A percentile compares a stretch with the other conserved stretches of the same genome.
Evolutionary conservation across 2,888 invertebrate genomes (phyloP).

Genomic region (Cyclophora punctaria): DNA sequence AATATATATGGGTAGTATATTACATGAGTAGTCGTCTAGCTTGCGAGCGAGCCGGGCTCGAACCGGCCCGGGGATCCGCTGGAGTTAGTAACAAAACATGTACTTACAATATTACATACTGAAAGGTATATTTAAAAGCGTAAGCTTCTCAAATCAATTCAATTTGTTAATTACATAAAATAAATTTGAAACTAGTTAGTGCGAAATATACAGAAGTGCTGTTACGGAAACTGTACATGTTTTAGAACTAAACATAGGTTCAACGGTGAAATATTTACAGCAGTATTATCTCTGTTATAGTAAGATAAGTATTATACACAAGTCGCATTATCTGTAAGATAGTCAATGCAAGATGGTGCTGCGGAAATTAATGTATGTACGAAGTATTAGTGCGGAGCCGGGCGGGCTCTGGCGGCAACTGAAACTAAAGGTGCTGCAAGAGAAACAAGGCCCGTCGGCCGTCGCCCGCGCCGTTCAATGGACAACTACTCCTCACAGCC

Average conservation of each 20-base stretch:
- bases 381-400: slow-evolving; percentile 70
- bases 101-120: slow-evolving; percentile 64
- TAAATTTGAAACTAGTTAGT: slow-evolving; percentile 72
- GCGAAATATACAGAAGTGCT: slow-evolving; percentile 76
- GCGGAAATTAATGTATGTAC: slow-evolving; percentile 71
- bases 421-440: slow-evolving; percentile 83
- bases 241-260: slow-evolving; percentile 76
- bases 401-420: slow-evolving; percentile 78
- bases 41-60: slow-evolving; percentile 42
- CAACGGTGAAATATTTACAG: slow-evolving; percentile 75
- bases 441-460: slow-evolving; percentile 76
- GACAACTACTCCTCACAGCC: slow-evolving; percentile 74
- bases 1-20: slow-evolving; percentile 34
- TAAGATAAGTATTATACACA: slow-evolving; percentile 67
- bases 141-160: slow-evolving; percentile 72
- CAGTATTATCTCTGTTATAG: slow-evolving; percentile 61
- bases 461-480: slow-evolving; percentile 53
- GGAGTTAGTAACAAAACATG: slow-evolving; percentile 76
- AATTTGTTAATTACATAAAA: slow-evolving; percentile 66
- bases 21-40: slow-evolving; percentile 69
- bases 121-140: slow-evolving; percentile 71
- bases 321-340: slow-evolving; percentile 66
- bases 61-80: slow-evolving; percentile 45
- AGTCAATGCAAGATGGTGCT: slow-evolving; percentile 75
- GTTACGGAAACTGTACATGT: slow-evolving; percentile 76